phyloP scores from a whole-genome alignment of 2,888 invertebrate genomes.

The Himalopsyche kuldschensis region DNA sequence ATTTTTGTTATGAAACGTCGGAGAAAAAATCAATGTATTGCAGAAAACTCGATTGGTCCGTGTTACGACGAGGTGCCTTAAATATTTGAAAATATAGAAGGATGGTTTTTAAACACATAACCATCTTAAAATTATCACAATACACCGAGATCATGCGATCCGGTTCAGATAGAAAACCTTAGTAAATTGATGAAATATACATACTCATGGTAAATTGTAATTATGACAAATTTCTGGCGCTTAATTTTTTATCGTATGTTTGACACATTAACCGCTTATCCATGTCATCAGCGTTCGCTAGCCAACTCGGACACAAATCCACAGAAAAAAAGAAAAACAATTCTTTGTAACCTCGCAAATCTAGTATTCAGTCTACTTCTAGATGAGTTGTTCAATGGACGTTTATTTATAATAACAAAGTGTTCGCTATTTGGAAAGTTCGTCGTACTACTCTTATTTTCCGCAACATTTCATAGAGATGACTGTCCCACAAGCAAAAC shows the following conservation, averaged over 20 bases:
- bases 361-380: not conserved
- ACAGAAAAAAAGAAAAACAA: not conserved
- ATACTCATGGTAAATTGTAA: not conserved
- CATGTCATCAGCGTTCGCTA: not conserved
- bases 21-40: too few relatives aligned
- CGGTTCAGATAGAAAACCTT: too few relatives aligned
- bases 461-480: not conserved
- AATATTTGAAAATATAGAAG: too few relatives aligned
- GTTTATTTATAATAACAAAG: not conserved
- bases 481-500: too few relatives aligned
- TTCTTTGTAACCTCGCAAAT: not conserved
- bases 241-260: not conserved
- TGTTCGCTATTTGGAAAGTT: not conserved
- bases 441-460: not conserved
- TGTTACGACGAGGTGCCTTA: too few relatives aligned
- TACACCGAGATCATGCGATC: too few relatives aligned
- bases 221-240: not conserved
- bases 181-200: too few relatives aligned
- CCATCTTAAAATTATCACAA: too few relatives aligned
- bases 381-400: not conserved
- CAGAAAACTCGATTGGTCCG: too few relatives aligned
- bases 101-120: too few relatives aligned
- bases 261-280: slow-evolving; percentile 1
- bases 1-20: too few relatives aligned
- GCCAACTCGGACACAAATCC: not conserved